phyloP scores from a whole-genome alignment of 2,113 vertebrate genomes.

The Tyrannus savana region DNA sequence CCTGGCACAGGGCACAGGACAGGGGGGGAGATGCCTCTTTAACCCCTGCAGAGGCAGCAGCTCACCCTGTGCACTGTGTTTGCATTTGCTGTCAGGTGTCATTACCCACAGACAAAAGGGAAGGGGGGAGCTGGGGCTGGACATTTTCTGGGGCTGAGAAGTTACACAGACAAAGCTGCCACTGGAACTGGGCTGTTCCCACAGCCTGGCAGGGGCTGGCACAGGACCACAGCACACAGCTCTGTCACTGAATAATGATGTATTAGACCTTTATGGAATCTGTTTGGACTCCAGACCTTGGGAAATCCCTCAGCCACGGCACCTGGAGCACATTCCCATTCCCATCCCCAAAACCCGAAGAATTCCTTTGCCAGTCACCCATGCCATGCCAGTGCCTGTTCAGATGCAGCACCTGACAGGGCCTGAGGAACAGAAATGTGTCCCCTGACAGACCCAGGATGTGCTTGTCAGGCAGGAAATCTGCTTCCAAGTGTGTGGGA shows the following conservation, averaged over 20 bases:
- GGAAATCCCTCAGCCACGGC: not conserved
- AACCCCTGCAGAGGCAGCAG: not conserved
- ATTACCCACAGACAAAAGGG: not conserved
- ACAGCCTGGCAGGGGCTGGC: not conserved
- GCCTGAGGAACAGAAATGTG: not conserved
- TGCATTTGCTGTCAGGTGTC: not conserved
- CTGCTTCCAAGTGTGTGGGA: not conserved
- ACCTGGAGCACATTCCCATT: fast-evolving
- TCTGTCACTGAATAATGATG: fast-evolving
- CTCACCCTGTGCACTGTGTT: fast-evolving
- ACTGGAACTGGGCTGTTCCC: not conserved
- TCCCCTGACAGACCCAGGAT: not conserved
- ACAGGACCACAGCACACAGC: not conserved
- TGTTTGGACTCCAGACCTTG: not conserved
- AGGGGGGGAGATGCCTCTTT: not conserved
- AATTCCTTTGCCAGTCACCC: not conserved
- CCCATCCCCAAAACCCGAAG: not conserved
- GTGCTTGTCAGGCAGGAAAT: not conserved
- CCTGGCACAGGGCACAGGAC: not conserved
- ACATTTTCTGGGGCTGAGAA: not conserved
- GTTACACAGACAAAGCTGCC: not conserved
- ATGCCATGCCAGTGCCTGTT: not conserved
- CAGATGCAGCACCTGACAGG: not conserved
- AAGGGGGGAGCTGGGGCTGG: fast-evolving
- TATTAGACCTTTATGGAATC: fast-evolving